Evolutionary conservation across 1,140 invertebrate species (phyloP).

Genomic region (Cylas formicarius): DNA sequence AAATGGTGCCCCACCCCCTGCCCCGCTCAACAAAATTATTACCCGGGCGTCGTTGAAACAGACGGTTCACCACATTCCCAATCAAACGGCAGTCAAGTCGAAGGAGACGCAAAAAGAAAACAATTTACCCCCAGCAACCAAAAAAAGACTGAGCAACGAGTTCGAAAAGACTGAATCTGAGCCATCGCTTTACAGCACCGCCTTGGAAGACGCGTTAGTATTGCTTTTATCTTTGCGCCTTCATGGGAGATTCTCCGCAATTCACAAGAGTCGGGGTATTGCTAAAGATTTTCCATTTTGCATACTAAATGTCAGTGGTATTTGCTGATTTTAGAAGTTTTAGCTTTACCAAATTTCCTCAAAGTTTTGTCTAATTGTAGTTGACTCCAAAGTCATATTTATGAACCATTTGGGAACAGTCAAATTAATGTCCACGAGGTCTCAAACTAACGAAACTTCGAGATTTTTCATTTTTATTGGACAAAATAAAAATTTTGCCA

Average conservation of each 20-base stretch:
- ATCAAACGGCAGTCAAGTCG: conserved; percentile 48
- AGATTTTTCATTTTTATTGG: no score
- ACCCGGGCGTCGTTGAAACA: conserved; percentile 43
- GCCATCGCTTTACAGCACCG: conserved; percentile 64
- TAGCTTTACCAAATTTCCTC: no score
- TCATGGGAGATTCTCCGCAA: neutral
- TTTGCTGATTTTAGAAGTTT: no score
- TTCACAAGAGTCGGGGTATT: no score
- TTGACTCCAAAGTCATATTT: no score
- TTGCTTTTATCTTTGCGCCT: conserved; percentile 9
- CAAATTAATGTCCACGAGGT: no score
- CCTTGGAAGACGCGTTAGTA: conserved; percentile 62
- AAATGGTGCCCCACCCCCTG: conserved; percentile 37
- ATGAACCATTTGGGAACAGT: no score
- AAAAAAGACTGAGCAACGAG: conserved; percentile 51
- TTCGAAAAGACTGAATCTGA: conserved; percentile 50
- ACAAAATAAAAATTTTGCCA: no score
- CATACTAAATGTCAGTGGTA: no score
- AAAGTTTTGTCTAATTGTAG: no score
- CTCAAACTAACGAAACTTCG: no score
- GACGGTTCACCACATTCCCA: conserved; percentile 33
- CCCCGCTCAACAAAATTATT: conserved; percentile 45
- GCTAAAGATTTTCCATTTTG: no score
- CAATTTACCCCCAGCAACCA: conserved; percentile 39
- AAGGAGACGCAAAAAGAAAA: conserved; percentile 43